Evolutionary conservation across 2,797 vertebrate species (phyloP).

Genomic region (Xenopus petersii): DNA sequence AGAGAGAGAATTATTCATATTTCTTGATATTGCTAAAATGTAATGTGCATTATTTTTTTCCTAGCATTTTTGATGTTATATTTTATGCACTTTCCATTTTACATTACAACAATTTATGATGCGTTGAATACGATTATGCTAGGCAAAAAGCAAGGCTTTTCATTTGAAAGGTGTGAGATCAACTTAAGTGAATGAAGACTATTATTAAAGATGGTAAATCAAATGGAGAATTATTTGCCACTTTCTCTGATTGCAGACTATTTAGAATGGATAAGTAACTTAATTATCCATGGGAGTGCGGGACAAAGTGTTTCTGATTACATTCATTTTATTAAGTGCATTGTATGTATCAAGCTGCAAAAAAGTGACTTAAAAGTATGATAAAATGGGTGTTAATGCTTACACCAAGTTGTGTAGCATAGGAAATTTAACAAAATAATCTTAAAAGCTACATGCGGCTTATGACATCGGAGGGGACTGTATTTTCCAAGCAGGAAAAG

Average conservation of each 20-base stretch:
- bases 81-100: too few relatives aligned
- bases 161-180: neutral
- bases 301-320: slow-evolving; percentile 14
- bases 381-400: neutral
- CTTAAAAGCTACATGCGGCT: too few relatives aligned
- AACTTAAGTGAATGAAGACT: neutral
- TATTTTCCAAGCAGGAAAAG: too few relatives aligned
- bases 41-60: too few relatives aligned
- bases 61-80: too few relatives aligned
- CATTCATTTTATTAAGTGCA: neutral
- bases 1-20: too few relatives aligned
- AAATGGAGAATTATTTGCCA: slow-evolving; percentile 12
- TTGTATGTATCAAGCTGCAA: neutral
- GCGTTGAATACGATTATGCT: neutral
- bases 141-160: neutral
- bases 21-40: too few relatives aligned
- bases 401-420: too few relatives aligned
- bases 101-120: neutral
- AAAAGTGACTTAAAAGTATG: neutral
- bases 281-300: slow-evolving; percentile 9
- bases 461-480: too few relatives aligned
- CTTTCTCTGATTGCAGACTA: slow-evolving; percentile 6
- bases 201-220: slow-evolving; percentile 2
- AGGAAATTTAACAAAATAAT: too few relatives aligned
- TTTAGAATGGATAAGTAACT: slow-evolving; percentile 15